Evolutionary conservation across 1,140 invertebrate genomes (phyloP), one percentile per base, ranked within the genome.

Genomic region (Heliconius himera): DNA sequence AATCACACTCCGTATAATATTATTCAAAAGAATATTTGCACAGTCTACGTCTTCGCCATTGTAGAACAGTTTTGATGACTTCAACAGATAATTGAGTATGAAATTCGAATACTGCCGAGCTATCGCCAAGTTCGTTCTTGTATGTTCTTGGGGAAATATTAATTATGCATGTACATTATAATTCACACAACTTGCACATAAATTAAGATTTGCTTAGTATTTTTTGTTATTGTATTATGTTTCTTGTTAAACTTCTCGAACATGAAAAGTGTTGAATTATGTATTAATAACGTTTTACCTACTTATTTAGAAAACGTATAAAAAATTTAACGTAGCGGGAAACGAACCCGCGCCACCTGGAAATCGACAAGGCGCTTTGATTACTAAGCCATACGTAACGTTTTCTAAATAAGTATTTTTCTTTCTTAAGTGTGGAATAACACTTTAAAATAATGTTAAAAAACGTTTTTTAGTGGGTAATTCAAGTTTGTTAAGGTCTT

Each of bases 1-100:
- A 49, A 66, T n/a, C 36, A 76, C 11, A 66, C 60, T 66, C 60
- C 11, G 60, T 66, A 66, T 66, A 29, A 66, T 66, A 11, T 66
- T 66, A 66, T 66, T 66, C 60, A 16, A 66, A 66, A 66, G 60
- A 66, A 66, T 29, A 66, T 66, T 66, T 66, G n/a, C 60, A 66
- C 60, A 66, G 60, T 66, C 60, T 66, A n/a, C 60, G 60, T 29
- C 11, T 66, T 66, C n/a, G 9, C 60, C 54, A 56, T 56, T 56
- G 20, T 22, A 22, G 60, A 66, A 16, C 60, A 66, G 26, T 66
- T 66, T 66, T 66, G 60, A 66, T 66, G 60, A 66, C 11, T 66
- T 29, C 8, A 66, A 13, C 60, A 66, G 60, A 66, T 66, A 66
- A 66, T 66, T 66, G 60, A 29, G 60, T 66, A 66, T 66, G 60